Evolutionary conservation across 37 sponge, comb jelly and placozoan species (phyloP), one percentile per base, ranked within the genome.

Genomic region (Chondrosia reniformis): DNA sequence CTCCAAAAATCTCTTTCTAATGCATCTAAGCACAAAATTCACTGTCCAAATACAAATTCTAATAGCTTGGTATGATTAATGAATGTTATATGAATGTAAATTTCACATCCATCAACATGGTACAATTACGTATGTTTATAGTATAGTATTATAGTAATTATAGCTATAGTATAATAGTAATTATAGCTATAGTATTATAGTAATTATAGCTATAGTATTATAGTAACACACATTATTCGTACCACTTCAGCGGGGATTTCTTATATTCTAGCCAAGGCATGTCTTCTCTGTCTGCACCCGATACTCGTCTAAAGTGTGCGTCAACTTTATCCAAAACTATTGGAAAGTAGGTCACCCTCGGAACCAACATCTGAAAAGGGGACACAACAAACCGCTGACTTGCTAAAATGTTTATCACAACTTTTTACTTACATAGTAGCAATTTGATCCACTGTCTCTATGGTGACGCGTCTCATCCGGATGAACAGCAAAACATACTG

Each of bases 171-270:
- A n/a, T n/a, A n/a, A n/a, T n/a, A n/a, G n/a, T n/a, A n/a, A n/a
- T n/a, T n/a, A n/a, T n/a, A n/a, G n/a, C n/a, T n/a, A n/a, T n/a
- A n/a, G n/a, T n/a, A n/a, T n/a, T n/a, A n/a, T n/a, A n/a, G n/a
- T n/a, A n/a, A n/a, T n/a, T n/a, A n/a, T n/a, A n/a, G n/a, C n/a
- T n/a, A n/a, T n/a, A n/a, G n/a, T n/a, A n/a, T n/a, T n/a, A n/a
- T n/a, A n/a, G n/a, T n/a, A n/a, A n/a, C n/a, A n/a, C n/a, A n/a
- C 41, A 80, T 79, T 36, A 25, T 19, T 39, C 82, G 54, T 30
- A 91, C 97, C 97, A 96, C 54, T 93, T 96, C 30, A 96, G 82
- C 9, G 97, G 97, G 6, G 44, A 58, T 13, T 83, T 88, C 30
- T 87, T 91, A 39, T 56, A 90, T 31, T 94, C 89, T 22, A 96